phyloP scores from a whole-genome alignment of 2,113 vertebrate species.

The Mellivora capensis region DNA sequence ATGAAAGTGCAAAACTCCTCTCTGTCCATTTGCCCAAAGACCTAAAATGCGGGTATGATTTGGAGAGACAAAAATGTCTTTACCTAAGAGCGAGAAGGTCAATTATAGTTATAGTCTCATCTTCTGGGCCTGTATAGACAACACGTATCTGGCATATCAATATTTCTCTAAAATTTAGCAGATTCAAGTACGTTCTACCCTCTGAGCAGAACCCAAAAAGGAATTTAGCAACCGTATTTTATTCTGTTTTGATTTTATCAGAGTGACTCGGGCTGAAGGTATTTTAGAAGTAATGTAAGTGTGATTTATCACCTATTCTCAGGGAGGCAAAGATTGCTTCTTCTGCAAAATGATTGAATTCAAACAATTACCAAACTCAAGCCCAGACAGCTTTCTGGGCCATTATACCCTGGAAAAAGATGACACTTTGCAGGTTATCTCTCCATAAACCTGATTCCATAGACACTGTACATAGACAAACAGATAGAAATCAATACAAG shows the following conservation, averaged over 20 bases:
- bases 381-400: slow-evolving; percentile 48
- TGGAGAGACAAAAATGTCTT: slow-evolving; percentile 41
- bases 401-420: slow-evolving; percentile 57
- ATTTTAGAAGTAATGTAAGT: slow-evolving; percentile 66
- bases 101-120: slow-evolving; percentile 14
- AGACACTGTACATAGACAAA: slow-evolving; percentile 35
- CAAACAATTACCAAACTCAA: slow-evolving; percentile 61
- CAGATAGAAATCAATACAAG: slow-evolving; percentile 30
- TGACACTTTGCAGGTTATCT: slow-evolving; percentile 58
- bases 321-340: slow-evolving; percentile 54
- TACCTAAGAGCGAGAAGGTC: neutral
- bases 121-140: neutral
- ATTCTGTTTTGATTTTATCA: slow-evolving; percentile 72
- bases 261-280: slow-evolving; percentile 69
- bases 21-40: neutral
- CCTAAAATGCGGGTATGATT: slow-evolving; percentile 8
- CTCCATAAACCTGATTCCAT: slow-evolving; percentile 47
- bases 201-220: slow-evolving; percentile 37
- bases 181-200: slow-evolving; percentile 65
- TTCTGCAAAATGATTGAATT: slow-evolving; percentile 67
- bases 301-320: slow-evolving; percentile 66
- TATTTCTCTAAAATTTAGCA: slow-evolving; percentile 62
- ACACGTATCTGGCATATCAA: neutral
- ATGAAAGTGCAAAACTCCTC: neutral
- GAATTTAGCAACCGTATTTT: slow-evolving; percentile 59